Percentiles rank a stretch among this genome's conserved stretches.
These are phyloP conservation scores for Tortrix viridana DNA, from an alignment of 2,888 invertebrate genomes.

Conservation along the genomic window DNA sequence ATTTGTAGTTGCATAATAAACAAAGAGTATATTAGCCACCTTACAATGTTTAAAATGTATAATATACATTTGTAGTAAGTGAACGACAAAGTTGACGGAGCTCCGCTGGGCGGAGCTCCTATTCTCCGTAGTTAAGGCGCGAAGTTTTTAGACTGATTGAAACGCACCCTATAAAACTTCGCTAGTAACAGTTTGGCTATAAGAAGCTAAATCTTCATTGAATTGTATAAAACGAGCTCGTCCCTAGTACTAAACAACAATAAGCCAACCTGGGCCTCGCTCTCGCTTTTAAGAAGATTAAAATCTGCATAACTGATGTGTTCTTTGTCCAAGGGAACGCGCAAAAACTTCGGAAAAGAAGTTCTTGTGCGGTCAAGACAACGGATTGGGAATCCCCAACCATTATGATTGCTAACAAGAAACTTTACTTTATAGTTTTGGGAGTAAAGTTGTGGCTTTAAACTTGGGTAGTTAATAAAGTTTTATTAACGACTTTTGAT, in stretches of 20 bases:
- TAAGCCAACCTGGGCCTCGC: conserved; percentile 45
- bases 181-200: too few relatives aligned
- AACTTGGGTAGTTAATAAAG: too few relatives aligned
- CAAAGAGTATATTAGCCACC: too few relatives aligned
- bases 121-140: too few relatives aligned
- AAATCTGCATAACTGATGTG: conserved; percentile 68
- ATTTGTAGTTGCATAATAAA: too few relatives aligned
- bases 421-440: neutral
- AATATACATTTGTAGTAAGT: too few relatives aligned
- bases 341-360: conserved; percentile 10
- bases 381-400: neutral
- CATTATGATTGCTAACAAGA: neutral
- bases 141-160: too few relatives aligned
- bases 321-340: conserved; percentile 34
- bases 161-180: too few relatives aligned
- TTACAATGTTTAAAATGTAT: too few relatives aligned
- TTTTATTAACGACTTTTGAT: too few relatives aligned
- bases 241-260: conserved; percentile 51
- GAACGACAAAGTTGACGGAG: too few relatives aligned
- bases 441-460: neutral
- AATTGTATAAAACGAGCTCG: conserved; percentile 20
- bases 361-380: conserved; percentile 21
- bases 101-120: too few relatives aligned
- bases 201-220: conserved; percentile 34
- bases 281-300: conserved; percentile 68